Conservation (phyloP, 2,113 vertebrate species). For the Perca flavescens region DNA sequence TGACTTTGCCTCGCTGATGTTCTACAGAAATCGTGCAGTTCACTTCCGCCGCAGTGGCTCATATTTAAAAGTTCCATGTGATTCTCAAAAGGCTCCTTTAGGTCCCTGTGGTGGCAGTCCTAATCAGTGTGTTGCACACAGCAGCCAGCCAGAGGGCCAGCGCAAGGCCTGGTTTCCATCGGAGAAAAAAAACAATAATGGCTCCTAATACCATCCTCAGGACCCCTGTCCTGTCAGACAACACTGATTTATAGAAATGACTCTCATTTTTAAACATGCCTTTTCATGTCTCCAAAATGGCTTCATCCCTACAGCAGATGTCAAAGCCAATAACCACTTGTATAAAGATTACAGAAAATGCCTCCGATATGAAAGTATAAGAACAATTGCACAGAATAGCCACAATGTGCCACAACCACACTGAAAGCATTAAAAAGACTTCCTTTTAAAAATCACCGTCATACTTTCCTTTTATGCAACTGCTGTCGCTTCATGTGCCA, state of each 20-base stretch:
- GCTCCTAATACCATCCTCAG: conserved; percentile 51
- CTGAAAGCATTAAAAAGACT: conserved; percentile 60
- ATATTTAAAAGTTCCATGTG: conserved; percentile 18
- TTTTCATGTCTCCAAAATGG: conserved; percentile 51
- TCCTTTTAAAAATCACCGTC: conserved; percentile 36
- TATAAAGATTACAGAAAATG: conserved; percentile 46
- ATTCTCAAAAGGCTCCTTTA: conserved; percentile 49
- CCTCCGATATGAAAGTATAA: conserved; percentile 39
- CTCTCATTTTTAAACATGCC: conserved; percentile 39
- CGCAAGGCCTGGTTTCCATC: conserved; percentile 71
- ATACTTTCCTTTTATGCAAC: conserved; percentile 58
- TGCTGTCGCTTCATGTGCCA: conserved; percentile 2
- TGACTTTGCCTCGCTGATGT: conserved; percentile 6
- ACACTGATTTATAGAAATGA: conserved; percentile 56
- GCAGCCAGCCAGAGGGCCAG: conserved; percentile 34
- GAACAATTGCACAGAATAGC: conserved; percentile 32
- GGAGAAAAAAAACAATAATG: conserved; percentile 66
- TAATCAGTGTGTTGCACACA: conserved; percentile 62
- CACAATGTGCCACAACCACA: conserved; percentile 53
- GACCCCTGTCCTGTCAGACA: conserved; percentile 43
- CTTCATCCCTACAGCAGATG: conserved; percentile 37
- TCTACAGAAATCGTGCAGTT: conserved; percentile 32
- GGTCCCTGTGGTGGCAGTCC: conserved; percentile 56
- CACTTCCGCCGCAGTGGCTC: conserved; percentile 7
- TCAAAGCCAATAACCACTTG: conserved; percentile 46